Percentiles rank a stretch among this genome's conserved stretches.
Evolutionary conservation across 2,113 vertebrate genomes (phyloP).

Genomic region (Leucoraja erinaceus): DNA sequence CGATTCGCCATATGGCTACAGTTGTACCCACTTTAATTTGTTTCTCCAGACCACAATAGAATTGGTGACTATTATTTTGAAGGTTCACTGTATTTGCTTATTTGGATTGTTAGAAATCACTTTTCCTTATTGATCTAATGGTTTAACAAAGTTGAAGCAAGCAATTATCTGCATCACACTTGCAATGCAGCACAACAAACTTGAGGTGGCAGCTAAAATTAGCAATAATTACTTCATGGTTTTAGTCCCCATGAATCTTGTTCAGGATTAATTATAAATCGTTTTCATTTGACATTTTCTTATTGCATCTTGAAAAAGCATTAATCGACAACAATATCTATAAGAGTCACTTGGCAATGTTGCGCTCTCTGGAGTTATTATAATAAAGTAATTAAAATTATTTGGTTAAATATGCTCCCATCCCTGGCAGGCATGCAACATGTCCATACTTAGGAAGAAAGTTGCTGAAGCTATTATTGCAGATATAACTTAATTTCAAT

Average conservation of each 20-base stretch:
- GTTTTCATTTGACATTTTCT: neutral
- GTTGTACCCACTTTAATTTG: neutral
- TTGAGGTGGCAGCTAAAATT: slow-evolving; percentile 25
- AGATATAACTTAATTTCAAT: neutral
- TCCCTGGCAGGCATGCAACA: too few relatives aligned
- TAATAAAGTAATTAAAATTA: neutral
- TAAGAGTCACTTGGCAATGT: neutral
- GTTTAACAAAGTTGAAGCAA: neutral
- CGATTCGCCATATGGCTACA: too few relatives aligned
- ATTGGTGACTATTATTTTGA: neutral
- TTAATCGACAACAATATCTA: neutral
- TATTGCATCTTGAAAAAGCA: slow-evolving; percentile 25
- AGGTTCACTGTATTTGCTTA: neutral
- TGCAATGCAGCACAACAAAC: neutral
- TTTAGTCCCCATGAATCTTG: neutral
- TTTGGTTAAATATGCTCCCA: neutral
- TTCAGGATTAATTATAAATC: slow-evolving; percentile 23
- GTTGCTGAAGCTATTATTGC: neutral
- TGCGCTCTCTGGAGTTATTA: neutral
- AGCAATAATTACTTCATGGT: neutral
- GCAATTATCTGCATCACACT: neutral
- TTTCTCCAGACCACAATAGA: neutral
- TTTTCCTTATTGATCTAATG: neutral
- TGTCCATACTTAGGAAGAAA: neutral
- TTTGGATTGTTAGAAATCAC: neutral